Evolutionary conservation across 2,113 vertebrate genomes (phyloP).

Genomic region (Oncorhynchus mykiss): DNA sequence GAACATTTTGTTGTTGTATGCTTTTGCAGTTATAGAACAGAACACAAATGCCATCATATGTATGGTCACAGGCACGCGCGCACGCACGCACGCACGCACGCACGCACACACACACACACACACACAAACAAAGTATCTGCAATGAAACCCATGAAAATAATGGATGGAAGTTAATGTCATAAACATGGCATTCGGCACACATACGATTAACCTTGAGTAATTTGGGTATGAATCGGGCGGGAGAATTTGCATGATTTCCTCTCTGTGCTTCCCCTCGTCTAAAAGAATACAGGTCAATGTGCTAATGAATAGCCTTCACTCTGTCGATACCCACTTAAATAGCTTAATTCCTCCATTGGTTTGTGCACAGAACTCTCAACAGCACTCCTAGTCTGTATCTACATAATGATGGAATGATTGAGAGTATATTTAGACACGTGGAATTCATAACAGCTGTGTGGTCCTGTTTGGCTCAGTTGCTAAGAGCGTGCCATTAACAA

Average conservation of each 20-base stretch:
- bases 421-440: no score
- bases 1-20: neutral
- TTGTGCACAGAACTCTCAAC: constrained; percentile 31
- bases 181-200: constrained; percentile 15
- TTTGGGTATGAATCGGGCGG: constrained; percentile 40
- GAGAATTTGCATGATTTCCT: constrained; percentile 10
- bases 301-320: constrained; percentile 47
- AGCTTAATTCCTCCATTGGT: constrained; percentile 41
- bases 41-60: neutral
- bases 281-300: constrained; percentile 46
- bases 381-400: neutral
- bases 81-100: neutral
- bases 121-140: neutral
- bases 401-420: neutral
- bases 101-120: neutral
- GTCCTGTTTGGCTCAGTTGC: no score
- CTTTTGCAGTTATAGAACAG: neutral
- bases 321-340: constrained; percentile 30
- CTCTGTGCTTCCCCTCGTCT: constrained; percentile 3
- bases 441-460: no score
- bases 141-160: no score
- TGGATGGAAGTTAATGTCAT: neutral
- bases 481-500: no score
- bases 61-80: neutral
- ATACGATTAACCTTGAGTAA: constrained; percentile 47